A percentile compares a stretch with the other conserved stretches of the same genome.
phyloP scores from a whole-genome alignment of 2,113 vertebrate genomes.

The Dromiciops gliroides region DNA sequence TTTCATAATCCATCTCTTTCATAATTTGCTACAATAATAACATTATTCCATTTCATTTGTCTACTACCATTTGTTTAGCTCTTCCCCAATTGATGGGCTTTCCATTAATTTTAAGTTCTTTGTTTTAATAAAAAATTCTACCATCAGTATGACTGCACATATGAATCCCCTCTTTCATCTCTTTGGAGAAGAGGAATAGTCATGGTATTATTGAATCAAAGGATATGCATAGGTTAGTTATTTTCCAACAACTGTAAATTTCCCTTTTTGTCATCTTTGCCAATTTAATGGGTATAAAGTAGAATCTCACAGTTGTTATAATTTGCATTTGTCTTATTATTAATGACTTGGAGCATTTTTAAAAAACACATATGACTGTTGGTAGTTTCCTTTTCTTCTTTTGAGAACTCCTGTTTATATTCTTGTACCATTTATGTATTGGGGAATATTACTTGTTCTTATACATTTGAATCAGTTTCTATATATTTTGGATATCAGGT shows the following conservation, averaged over 20 bases:
- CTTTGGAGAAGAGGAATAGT: background rate
- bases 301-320: background rate
- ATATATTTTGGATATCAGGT: background rate
- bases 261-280: background rate
- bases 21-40: background rate
- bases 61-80: background rate
- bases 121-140: background rate
- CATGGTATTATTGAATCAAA: background rate
- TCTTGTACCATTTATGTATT: background rate
- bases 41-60: background rate
- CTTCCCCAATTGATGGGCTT: background rate
- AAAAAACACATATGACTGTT: background rate
- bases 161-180: background rate
- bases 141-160: background rate
- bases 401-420: background rate
- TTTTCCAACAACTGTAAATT: background rate
- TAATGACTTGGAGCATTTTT: background rate
- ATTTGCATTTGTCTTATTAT: background rate
- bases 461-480: background rate
- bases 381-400: background rate
- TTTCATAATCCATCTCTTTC: background rate
- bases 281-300: background rate
- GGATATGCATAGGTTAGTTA: background rate
- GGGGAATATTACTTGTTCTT: background rate
- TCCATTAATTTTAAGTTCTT: background rate